Evolutionary conservation across 1,140 invertebrate species (phyloP).

Genomic region (Drosophila sulfurigaster): DNA sequence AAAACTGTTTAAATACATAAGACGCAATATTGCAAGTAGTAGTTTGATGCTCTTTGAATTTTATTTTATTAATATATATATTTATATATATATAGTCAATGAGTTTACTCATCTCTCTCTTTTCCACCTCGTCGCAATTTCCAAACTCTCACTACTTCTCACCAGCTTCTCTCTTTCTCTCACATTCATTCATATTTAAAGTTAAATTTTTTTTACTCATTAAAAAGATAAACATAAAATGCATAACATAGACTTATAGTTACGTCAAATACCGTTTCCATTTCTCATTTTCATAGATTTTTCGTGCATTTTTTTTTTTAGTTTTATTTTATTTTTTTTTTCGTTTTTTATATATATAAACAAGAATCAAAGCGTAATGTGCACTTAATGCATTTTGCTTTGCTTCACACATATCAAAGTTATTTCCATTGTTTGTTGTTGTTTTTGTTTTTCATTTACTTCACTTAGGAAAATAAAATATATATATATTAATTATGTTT

Average conservation of each 20-base stretch:
- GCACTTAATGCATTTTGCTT: constrained; percentile 40
- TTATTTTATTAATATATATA: constrained; percentile 45
- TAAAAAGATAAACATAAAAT: constrained; percentile 51
- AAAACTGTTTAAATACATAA: not conserved
- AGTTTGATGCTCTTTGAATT: constrained; percentile 35
- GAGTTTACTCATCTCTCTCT: constrained; percentile 37
- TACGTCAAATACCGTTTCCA: constrained; percentile 46
- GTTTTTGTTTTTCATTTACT: constrained; percentile 12
- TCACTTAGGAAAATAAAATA: constrained; percentile 42
- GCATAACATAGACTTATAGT: constrained; percentile 54
- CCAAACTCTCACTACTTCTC: not conserved
- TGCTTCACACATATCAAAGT: constrained; percentile 28
- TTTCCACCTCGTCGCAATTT: not conserved
- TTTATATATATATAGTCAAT: constrained; percentile 37
- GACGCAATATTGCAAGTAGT: not conserved
- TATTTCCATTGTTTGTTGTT: constrained; percentile 9
- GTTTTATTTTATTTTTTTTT: constrained; percentile 30
- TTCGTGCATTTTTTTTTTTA: constrained; percentile 8
- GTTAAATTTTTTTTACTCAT: constrained; percentile 44
- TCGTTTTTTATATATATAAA: constrained; percentile 39
- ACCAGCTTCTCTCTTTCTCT: not conserved
- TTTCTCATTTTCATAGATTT: constrained; percentile 11
- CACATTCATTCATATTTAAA: constrained; percentile 20
- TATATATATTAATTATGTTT: constrained; percentile 34
- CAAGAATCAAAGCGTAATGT: constrained; percentile 45